Percentiles rank a stretch among this genome's conserved stretches.
Conservation (phyloP, 2,113 vertebrate genomes). For the Gallinago undulata region DNA sequence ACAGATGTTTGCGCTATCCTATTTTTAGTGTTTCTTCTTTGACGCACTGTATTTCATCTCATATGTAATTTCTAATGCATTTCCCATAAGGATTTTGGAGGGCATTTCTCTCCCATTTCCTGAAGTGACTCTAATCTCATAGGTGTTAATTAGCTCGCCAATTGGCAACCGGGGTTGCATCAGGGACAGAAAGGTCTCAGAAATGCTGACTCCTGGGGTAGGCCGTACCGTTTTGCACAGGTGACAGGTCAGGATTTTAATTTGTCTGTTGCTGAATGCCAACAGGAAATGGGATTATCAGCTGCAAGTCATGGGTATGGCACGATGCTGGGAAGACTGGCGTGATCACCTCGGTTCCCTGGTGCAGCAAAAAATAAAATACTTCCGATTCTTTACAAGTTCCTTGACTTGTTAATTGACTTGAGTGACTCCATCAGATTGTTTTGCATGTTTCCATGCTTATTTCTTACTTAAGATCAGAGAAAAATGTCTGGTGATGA, state of each 20-base stretch:
- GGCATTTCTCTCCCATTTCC: neutral
- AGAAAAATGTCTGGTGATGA: rapidly evolving
- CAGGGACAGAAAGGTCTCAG: neutral
- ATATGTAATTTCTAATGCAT: neutral
- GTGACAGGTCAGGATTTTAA: conserved; percentile 35
- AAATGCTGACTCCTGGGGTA: conserved; percentile 27
- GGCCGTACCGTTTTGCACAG: neutral
- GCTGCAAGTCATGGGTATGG: neutral
- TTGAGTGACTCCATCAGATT: neutral
- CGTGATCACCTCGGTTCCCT: rapidly evolving
- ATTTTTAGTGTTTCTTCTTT: neutral
- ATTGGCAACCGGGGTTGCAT: neutral
- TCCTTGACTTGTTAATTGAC: neutral
- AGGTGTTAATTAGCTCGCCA: neutral
- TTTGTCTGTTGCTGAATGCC: neutral
- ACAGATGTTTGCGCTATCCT: neutral
- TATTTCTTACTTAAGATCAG: neutral
- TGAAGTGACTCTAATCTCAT: neutral
- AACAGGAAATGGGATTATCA: conserved; percentile 4
- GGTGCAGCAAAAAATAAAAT: rapidly evolving
- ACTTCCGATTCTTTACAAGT: neutral
- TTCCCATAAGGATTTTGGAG: neutral
- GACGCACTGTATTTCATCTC: rapidly evolving
- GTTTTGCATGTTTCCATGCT: neutral
- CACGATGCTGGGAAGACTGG: neutral